phyloP scores from a whole-genome alignment of 2,113 vertebrate genomes.

The Caloenas nicobarica region DNA sequence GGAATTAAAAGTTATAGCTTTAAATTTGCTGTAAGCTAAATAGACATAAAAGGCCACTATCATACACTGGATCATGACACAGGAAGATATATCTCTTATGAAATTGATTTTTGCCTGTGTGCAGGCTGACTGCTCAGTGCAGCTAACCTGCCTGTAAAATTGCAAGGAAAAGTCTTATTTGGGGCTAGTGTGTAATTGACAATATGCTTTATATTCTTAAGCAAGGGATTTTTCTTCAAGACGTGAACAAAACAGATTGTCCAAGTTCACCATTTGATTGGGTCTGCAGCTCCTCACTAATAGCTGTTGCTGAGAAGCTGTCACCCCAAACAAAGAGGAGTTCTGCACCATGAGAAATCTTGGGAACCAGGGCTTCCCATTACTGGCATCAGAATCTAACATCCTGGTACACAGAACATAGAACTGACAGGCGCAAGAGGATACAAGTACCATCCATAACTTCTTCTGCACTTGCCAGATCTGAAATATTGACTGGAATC shows the following conservation, averaged over 20 bases:
- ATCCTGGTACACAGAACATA: not conserved
- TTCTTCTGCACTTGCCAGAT: not conserved
- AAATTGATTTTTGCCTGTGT: constrained; percentile 73
- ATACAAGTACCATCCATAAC: not conserved
- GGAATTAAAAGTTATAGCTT: constrained; percentile 70
- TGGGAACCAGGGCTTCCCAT: constrained; percentile 58
- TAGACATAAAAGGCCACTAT: constrained; percentile 68
- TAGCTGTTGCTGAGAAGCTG: constrained; percentile 73
- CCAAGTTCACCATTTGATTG: constrained; percentile 67
- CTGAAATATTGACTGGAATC: not conserved
- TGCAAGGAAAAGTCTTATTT: constrained; percentile 59
- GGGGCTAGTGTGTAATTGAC: constrained; percentile 58
- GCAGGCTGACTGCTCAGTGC: constrained; percentile 47
- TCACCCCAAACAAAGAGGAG: constrained; percentile 67
- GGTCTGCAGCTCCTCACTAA: constrained; percentile 67
- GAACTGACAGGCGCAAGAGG: not conserved
- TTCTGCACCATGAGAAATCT: constrained; percentile 64
- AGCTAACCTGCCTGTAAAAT: constrained; percentile 28
- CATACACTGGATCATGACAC: constrained; percentile 64
- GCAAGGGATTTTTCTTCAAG: constrained; percentile 62
- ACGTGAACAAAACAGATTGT: constrained; percentile 60
- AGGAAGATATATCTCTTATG: constrained; percentile 73
- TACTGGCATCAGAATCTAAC: constrained; percentile 40
- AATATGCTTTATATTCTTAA: constrained; percentile 71
- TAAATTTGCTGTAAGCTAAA: constrained; percentile 74